Conservation (phyloP, 2,888 invertebrate genomes). For the Synanthedon myopaeformis region DNA sequence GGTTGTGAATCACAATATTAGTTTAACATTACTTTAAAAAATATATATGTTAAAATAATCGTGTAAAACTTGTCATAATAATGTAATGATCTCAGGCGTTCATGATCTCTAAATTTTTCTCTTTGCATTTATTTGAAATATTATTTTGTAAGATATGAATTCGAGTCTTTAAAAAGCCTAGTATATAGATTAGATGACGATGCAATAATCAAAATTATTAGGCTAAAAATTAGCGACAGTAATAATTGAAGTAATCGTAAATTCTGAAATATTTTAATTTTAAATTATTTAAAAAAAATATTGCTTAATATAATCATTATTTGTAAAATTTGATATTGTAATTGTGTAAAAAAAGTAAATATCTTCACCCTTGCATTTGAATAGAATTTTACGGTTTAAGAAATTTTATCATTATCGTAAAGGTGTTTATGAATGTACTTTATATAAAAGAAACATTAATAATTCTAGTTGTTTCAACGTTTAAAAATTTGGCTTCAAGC, state of each 20-base stretch:
- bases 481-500: too few relatives aligned
- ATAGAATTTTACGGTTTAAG: conserved; percentile 31
- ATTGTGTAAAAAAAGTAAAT: conserved; percentile 36
- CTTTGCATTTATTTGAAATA: conserved; percentile 48
- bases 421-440: conserved; percentile 19
- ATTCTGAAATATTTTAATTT: conserved; percentile 40
- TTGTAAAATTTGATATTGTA: conserved; percentile 26
- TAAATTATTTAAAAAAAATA: conserved; percentile 36
- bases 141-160: background rate
- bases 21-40: conserved; percentile 23
- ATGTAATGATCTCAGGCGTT: conserved; percentile 53
- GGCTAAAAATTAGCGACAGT: conserved; percentile 36
- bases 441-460: conserved; percentile 10
- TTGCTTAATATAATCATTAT: conserved; percentile 40
- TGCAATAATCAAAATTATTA: conserved; percentile 44
- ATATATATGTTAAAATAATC: conserved; percentile 17
- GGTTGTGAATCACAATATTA: conserved; percentile 66
- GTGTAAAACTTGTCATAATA: conserved; percentile 31
- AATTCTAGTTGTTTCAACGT: background rate
- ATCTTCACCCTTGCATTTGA: conserved; percentile 38
- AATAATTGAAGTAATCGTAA: conserved; percentile 27
- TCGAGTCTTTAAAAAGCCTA: background rate
- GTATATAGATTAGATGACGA: background rate
- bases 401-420: conserved; percentile 6
- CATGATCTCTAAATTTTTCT: conserved; percentile 56